Conservation (phyloP, 2,888 invertebrate genomes). For the Drosophila borborema region DNA sequence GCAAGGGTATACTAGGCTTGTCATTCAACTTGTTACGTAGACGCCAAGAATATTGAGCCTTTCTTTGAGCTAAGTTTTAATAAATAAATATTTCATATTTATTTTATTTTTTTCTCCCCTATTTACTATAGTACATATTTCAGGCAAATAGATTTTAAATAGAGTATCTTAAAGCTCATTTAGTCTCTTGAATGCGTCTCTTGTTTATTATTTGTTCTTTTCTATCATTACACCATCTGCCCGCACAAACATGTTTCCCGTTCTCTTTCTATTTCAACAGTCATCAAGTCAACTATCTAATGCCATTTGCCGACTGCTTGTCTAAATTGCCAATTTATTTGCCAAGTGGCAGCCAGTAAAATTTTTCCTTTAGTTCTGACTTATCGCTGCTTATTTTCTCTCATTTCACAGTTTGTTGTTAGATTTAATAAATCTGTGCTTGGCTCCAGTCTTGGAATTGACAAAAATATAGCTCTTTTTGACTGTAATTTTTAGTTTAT, state of each 20-base stretch:
- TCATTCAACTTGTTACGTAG: not conserved
- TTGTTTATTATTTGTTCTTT: conserved; percentile 19
- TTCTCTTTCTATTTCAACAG: conserved; percentile 28
- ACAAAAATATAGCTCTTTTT: conserved; percentile 26
- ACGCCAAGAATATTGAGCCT: too few species aligned
- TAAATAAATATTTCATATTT: not conserved
- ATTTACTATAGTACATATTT: not conserved
- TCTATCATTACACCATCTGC: conserved; percentile 47
- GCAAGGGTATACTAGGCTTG: not conserved
- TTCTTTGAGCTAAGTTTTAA: not conserved
- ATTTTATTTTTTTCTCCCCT: not conserved
- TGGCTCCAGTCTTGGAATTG: conserved; percentile 5
- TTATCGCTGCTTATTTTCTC: conserved; percentile 19
- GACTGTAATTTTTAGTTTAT: conserved; percentile 51
- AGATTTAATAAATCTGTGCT: conserved; percentile 64
- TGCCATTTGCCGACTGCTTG: conserved; percentile 15
- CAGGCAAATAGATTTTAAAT: not conserved
- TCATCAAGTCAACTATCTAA: conserved; percentile 39
- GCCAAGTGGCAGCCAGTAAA: conserved; percentile 15
- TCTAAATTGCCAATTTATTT: conserved; percentile 48
- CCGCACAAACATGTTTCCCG: conserved; percentile 19
- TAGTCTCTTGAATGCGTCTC: not conserved
- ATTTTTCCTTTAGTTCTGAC: conserved; percentile 18
- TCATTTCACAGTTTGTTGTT: conserved; percentile 69
- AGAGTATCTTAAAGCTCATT: conserved; percentile 4